Evolutionary conservation across 1,140 invertebrate genomes (phyloP), one percentile per base, ranked within the genome.

Genomic region (Helicoverpa armigera): DNA sequence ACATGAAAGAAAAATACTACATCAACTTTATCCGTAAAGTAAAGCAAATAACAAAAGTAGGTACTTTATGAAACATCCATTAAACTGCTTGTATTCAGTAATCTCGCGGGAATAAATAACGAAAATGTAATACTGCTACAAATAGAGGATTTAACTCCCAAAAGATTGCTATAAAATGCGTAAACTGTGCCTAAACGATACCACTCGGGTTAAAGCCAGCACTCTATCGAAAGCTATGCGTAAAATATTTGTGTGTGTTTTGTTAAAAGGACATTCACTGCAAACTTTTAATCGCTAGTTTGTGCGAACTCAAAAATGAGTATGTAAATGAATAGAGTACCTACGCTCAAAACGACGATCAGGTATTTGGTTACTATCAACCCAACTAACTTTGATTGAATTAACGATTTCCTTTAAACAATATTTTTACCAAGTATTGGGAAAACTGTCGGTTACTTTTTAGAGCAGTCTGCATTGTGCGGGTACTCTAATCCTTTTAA

Each of bases 61-160:
- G n/a, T 29, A 70, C 67, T 70, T 70, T 29, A 70, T 70, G 50
- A 53, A 70, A 70, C 53, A 70, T 70, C 67, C 67, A 70, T 70
- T 70, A 70, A 70, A 53, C 48, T 23, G 16, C 16, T 13, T 67
- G 35, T 51, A 14, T 53, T 53, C 31, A 10, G 50, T 54, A 70
- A 53, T 53, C 67, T 18, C 14, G 0, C 13, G 16, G 5, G 67
- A 70, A 54, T 70, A 53, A 54, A 48, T 67, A 16, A 29, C 16
- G 29, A 29, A 70, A 70, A 70, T 54, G n/a, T 70, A 53, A 70
- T 53, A 70, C 9, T 54, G 23, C 2, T 69, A 69, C 43, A 70
- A 51, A 54, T 53, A 70, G 9, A 29, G 13, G 67, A 43, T 70
- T 70, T 53, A 29, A 50, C 9, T 70, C 67, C 23, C 67, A n/a